These are phyloP conservation scores for Aphelenchoides bicaudatus DNA, from an alignment of 2,888 invertebrate species.

Conservation along the genomic window DNA sequence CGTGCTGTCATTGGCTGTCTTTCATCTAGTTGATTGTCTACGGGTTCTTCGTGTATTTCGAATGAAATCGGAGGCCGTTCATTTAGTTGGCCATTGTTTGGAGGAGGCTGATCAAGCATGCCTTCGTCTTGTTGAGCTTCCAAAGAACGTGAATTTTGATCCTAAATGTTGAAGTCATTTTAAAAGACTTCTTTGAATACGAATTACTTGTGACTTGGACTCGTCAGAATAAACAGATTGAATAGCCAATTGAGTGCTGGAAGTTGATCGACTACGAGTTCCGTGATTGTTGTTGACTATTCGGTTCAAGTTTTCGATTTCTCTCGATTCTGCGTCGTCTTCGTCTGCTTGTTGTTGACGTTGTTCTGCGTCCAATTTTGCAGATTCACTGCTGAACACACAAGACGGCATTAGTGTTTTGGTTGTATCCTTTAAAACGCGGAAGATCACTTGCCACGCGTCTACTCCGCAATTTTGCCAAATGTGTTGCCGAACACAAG, in stretches of 20 bases:
- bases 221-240: no score
- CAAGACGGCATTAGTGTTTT: slow-evolving; percentile 59
- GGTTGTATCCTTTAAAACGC: slow-evolving; percentile 59
- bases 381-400: slow-evolving; percentile 47
- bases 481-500: slow-evolving; percentile 52
- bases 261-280: no score
- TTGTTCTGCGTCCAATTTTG: slow-evolving; percentile 20
- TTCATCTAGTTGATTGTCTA: no score
- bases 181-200: not conserved
- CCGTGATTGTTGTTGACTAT: no score
- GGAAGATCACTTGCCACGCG: slow-evolving; percentile 54
- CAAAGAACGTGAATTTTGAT: not conserved
- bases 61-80: slow-evolving; percentile 19
- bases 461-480: slow-evolving; percentile 45
- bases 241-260: no score
- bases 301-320: no score
- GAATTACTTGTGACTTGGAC: not conserved
- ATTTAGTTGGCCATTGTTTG: not conserved
- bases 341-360: slow-evolving; percentile 8
- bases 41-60: slow-evolving; percentile 19
- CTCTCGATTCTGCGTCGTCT: no score
- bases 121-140: slow-evolving; percentile 8
- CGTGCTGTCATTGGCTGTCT: no score
- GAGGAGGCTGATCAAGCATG: not conserved
- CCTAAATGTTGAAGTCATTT: not conserved